Evolutionary conservation across 53 echinoderm and acorn worm genomes (phyloP).

Genomic region (Zoroaster sp.): DNA sequence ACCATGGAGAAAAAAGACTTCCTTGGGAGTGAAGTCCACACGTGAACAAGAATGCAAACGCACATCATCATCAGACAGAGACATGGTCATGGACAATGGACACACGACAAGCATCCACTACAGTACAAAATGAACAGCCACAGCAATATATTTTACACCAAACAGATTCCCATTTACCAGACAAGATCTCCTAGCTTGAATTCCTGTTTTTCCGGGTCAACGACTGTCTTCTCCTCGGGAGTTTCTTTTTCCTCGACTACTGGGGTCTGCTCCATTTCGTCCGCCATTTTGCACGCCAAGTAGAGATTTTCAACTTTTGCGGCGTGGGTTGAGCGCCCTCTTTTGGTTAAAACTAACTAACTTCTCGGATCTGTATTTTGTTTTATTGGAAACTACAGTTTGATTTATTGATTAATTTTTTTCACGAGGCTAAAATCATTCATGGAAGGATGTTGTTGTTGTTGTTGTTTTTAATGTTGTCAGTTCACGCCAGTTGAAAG

Average conservation of each 20-base stretch:
- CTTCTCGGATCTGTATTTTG: too few species aligned
- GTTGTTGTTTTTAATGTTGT: too few species aligned
- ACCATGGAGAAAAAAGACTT: too few species aligned
- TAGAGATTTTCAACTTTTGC: constrained; percentile 49
- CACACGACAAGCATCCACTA: background rate
- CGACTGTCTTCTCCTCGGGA: constrained; percentile 33
- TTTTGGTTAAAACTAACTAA: background rate
- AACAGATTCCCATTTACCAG: constrained; percentile 55
- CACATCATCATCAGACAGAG: background rate
- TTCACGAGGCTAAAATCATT: too few species aligned
- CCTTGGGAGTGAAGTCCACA: too few species aligned
- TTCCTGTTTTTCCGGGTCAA: constrained; percentile 28
- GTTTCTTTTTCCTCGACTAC: constrained; percentile 38
- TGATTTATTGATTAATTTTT: too few species aligned
- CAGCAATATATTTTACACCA: background rate
- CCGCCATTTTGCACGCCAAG: constrained; percentile 65
- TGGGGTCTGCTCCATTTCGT: constrained; percentile 35
- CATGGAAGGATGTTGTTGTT: too few species aligned
- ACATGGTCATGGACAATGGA: background rate
- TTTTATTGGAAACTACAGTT: too few species aligned
- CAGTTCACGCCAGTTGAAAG: too few species aligned
- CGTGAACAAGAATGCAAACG: background rate
- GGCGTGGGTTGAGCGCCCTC: constrained; percentile 62
- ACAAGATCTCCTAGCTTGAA: constrained; percentile 79
- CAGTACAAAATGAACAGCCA: background rate